Base-by-base conservation (phyloP, 2,888 invertebrate species). In the Epinotia demarniana region DNA sequence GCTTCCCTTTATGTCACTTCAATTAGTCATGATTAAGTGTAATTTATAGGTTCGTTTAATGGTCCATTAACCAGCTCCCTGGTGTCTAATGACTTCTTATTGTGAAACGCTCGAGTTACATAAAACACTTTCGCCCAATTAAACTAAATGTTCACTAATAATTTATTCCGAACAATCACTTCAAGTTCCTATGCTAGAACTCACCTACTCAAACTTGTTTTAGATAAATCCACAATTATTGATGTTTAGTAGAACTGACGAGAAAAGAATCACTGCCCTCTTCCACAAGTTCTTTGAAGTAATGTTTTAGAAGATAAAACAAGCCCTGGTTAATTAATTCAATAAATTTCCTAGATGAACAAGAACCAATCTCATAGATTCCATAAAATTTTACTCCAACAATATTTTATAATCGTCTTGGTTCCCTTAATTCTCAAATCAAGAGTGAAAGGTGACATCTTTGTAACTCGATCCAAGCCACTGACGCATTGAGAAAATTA, bases 11-110 rank as follows among this genome's bases (percentile, higher is more conserved):
- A 85, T 88, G 87, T 88, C 86, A 86, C 83, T 86, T 86, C 89
- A 92, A 93, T 93, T 93, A 92, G 92, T 91, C 89, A 91, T 90
- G 92, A 93, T 93, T 91, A 93, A 90, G 85, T 90, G 86, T 88
- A 92, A 93, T 94, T 93, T 93, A 93, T 93, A 86, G 89, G 85
- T 88, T 87, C 84, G 86, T 92, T 92, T 92, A 89, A 91, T 91
- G 90, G 89, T 82, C 90, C 91, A 92, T 93, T 93, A 89, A 89
- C 82, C 80, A 83, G 84, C 87, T 90, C 89, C 88, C 88, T 86
- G 83, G 87, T 86, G 88, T 87, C 86, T 88, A 88, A 90, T 87
- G 87, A 88, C 86, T 89, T 86, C 88, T 90, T 89, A 87, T 90
- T 90, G 89, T 89, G 86, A 84, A 86, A 83, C 85, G 82, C 81